A percentile compares a stretch with the other conserved stretches of the same genome.
phyloP scores from a whole-genome alignment of 2,797 vertebrate genomes.

The Oreonectes daqikongensis region DNA sequence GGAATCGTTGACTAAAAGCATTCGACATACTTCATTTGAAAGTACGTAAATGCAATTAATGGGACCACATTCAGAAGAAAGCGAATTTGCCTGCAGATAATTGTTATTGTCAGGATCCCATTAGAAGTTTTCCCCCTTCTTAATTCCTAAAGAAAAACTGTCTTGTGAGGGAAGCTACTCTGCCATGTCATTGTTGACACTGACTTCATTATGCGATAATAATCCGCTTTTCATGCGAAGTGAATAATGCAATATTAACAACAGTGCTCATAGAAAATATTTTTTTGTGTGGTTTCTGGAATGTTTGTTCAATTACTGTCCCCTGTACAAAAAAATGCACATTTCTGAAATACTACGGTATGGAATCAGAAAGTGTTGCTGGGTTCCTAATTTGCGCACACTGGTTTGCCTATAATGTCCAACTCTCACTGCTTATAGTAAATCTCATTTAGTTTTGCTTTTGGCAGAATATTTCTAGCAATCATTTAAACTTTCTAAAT shows the following conservation, averaged over 20 bases:
- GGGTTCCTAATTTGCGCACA: neutral
- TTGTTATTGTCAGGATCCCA: slow-evolving; percentile 71
- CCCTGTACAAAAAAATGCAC: slow-evolving; percentile 66
- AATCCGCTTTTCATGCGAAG: slow-evolving; percentile 66
- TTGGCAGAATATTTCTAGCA: slow-evolving; percentile 39
- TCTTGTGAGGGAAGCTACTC: slow-evolving; percentile 55
- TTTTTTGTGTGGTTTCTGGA: slow-evolving; percentile 66
- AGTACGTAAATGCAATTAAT: slow-evolving; percentile 81
- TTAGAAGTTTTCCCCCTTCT: slow-evolving; percentile 64
- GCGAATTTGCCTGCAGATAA: slow-evolving; percentile 73
- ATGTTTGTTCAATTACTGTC: slow-evolving; percentile 67
- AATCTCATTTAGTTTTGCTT: slow-evolving; percentile 24
- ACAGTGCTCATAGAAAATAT: slow-evolving; percentile 69
- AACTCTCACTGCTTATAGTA: slow-evolving; percentile 2
- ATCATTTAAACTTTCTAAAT: slow-evolving; percentile 40
- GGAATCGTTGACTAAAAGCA: slow-evolving; percentile 77
- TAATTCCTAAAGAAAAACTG: slow-evolving; percentile 63
- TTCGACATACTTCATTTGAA: slow-evolving; percentile 79
- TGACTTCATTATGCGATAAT: slow-evolving; percentile 72
- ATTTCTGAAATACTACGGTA: slow-evolving; percentile 60
- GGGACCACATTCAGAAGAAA: slow-evolving; percentile 74
- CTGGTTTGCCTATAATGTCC: neutral
- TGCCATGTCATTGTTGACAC: slow-evolving; percentile 60
- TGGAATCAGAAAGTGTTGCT: slow-evolving; percentile 28
- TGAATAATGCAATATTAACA: slow-evolving; percentile 65